Evolutionary conservation across 2,113 vertebrate genomes (phyloP).

Genomic region (Halichoerus grypus): DNA sequence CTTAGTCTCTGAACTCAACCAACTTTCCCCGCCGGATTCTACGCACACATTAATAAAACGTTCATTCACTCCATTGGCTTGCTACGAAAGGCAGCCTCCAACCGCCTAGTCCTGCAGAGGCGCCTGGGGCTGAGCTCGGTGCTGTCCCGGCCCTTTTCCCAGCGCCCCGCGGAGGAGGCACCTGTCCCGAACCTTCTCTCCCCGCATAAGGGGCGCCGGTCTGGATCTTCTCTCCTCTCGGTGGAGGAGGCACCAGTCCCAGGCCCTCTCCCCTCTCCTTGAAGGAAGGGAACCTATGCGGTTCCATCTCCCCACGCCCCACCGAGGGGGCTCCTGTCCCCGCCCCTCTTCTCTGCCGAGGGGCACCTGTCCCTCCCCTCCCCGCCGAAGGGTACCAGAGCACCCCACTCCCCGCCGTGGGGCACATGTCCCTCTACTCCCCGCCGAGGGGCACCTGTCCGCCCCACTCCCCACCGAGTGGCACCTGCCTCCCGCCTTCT

Average conservation of each 20-base stretch:
- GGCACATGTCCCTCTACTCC: neutral
- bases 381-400: too few species aligned
- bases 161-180: neutral
- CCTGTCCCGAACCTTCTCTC: neutral
- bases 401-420: neutral
- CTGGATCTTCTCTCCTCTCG: neutral
- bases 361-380: neutral
- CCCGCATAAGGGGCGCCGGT: neutral
- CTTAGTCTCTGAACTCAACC: neutral
- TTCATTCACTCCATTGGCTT: neutral
- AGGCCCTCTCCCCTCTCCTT: neutral
- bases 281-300: too few species aligned
- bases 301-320: neutral
- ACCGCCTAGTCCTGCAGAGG: neutral
- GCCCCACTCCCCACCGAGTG: neutral
- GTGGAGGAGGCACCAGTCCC: neutral
- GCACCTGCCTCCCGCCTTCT: too few species aligned
- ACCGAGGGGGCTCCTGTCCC: neutral
- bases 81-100: neutral
- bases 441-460: neutral
- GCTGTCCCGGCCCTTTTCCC: neutral
- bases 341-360: neutral
- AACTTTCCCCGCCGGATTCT: constrained; percentile 34
- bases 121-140: neutral
- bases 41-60: neutral